Percentiles rank a stretch among this genome's conserved stretches.
These are phyloP conservation scores for Nomada ferruginata DNA, from an alignment of 2,888 invertebrate genomes.

Conservation along the genomic window DNA sequence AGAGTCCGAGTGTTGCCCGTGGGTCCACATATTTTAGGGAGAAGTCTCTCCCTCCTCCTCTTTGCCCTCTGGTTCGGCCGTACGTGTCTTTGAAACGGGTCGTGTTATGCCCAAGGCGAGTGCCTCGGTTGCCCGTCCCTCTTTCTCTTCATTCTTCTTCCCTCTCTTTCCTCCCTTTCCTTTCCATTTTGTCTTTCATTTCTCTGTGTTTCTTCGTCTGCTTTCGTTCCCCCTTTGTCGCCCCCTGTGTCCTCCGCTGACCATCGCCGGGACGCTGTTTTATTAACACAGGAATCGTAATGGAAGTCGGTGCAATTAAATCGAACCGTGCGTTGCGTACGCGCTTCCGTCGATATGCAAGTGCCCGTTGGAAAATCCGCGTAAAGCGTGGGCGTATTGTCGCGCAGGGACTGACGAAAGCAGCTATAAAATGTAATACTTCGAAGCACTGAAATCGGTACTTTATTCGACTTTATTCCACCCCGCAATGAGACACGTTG, in stretches of 20 bases:
- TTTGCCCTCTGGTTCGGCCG: slow-evolving; percentile 74
- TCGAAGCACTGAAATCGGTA: slow-evolving; percentile 18
- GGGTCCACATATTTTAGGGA: slow-evolving; percentile 83
- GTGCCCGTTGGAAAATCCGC: not conserved
- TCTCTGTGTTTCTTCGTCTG: not conserved
- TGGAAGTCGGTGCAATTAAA: slow-evolving; percentile 31
- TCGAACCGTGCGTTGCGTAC: slow-evolving; percentile 1
- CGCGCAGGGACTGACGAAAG: not conserved
- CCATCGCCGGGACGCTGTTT: not conserved
- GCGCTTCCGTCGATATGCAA: slow-evolving; percentile 21
- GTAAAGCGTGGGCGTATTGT: not conserved
- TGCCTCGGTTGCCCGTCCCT: slow-evolving; percentile 66
- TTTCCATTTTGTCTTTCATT: slow-evolving; percentile 11
- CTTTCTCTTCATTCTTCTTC: not conserved
- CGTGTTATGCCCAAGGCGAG: slow-evolving; percentile 79
- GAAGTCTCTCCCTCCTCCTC: slow-evolving; percentile 66
- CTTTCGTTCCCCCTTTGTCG: too few relatives aligned
- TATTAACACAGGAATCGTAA: slow-evolving; percentile 3
- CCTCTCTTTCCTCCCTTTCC: slow-evolving; percentile 9
- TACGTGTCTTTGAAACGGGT: slow-evolving; percentile 82
- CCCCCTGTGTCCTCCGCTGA: not conserved
- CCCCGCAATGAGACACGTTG: slow-evolving; percentile 1
- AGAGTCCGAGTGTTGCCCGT: slow-evolving; percentile 81
- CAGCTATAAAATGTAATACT: not conserved
- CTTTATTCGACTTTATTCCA: slow-evolving; percentile 5